Evolutionary conservation across 2,888 invertebrate species (phyloP), one percentile per base, ranked within the genome.

Genomic region (Drosophila pseudotakahashii): DNA sequence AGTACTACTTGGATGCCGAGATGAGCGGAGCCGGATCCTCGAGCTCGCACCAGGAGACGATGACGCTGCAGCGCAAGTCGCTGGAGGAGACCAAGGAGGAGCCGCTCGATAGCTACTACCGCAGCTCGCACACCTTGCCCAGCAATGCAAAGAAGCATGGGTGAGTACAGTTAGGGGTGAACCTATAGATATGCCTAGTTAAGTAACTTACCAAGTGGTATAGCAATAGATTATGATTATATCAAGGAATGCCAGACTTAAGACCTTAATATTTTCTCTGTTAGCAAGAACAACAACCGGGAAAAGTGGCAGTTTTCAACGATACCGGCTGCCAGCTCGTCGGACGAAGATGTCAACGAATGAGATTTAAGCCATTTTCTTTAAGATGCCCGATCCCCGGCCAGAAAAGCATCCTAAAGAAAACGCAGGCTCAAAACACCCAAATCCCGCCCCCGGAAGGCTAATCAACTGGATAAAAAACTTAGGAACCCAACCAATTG

Each of bases 51-150:
- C 94, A 94, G 66, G 94, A 95, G 90, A 95, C 95, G 2, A 95
- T 95, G 95, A 95, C 95, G 37, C 90, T 95, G 72, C 95, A 95
- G 85, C 93, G 95, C 79, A 92, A 92, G 81, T 89, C 91, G 2
- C 86, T 92, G 84, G 92, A 93, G 63, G 92, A 92, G 59, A 89
- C 88, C 48, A 91, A 90, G 50, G 91, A 91, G 52, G 92, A 92
- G 53, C 90, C 91, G 37, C 92, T 92, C 60, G 90, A 92, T 76
- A 93, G 93, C 74, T 94, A 94, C 89, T 94, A 94, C 90, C 93
- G 94, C 75, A 94, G 94, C 78, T 94, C 94, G 44, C 93, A 94
- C 76, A 95, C 95, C 88, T 92, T 95, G 91, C 95, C 95, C 78
- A 94, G 94, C 68, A 94, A 94, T 92, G 94, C 94, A 39, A 92